Conservation (phyloP, 92 coral and sea anemone species). For the Epizoanthus fatuus region DNA sequence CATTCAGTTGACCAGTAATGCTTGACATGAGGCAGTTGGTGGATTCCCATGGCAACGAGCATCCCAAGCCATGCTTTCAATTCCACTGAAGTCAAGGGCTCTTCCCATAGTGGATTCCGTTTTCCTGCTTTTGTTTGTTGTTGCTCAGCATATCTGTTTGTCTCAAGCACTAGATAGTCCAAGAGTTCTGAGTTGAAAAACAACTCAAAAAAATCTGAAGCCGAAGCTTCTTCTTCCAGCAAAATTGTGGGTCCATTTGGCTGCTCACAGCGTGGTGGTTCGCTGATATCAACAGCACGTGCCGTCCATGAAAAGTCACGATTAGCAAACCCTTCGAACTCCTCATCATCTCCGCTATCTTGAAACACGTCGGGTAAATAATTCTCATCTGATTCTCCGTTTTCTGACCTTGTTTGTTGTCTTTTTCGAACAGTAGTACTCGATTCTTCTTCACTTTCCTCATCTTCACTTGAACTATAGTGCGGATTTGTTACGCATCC, state of each 20-base stretch:
- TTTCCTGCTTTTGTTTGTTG: constrained; percentile 6
- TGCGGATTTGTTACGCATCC: no score
- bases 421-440: background rate
- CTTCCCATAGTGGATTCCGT: constrained; percentile 40
- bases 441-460: background rate
- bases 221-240: constrained; percentile 45
- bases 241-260: constrained; percentile 20
- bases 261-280: constrained; percentile 23
- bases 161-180: constrained; percentile 35
- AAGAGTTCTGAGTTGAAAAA: constrained; percentile 17
- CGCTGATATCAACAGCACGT: constrained; percentile 15
- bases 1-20: constrained; percentile 26
- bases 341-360: constrained; percentile 21
- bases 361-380: background rate
- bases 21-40: background rate
- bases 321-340: constrained; percentile 32
- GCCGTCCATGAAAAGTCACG: constrained; percentile 6
- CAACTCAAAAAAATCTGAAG: constrained; percentile 42
- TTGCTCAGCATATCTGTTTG: constrained; percentile 28
- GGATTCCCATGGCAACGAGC: constrained; percentile 6
- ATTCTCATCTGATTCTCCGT: background rate
- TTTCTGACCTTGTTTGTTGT: background rate
- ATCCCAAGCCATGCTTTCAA: constrained; percentile 45
- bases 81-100: constrained; percentile 33
- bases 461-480: background rate